Base-by-base conservation (phyloP, 2,113 vertebrate species). In the Sarotherodon lohbergeri region DNA sequence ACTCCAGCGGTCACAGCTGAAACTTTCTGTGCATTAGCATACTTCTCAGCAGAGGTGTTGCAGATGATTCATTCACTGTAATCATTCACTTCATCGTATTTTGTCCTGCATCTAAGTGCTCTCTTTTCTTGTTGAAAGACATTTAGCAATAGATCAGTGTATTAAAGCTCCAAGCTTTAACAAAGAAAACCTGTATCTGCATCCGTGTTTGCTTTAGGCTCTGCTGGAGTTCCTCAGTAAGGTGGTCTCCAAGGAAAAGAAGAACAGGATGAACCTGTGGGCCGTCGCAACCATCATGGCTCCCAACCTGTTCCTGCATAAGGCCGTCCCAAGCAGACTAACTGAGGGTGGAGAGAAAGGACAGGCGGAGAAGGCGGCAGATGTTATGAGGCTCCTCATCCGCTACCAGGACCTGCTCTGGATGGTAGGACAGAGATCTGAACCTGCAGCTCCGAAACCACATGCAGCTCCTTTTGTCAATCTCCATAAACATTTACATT, bases 221-320 rank as follows among this genome's bases (percentile, higher is more conserved):
- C 95, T 99, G 7, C 95, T 98, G 17, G 97, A 98, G 91, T 98
- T 98, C 90, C 97, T 99, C 83, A 96, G 94, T 84, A 97, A 98
- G 91, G 98, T 98, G 91, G 97, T 97, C 68, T 95, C 96, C 54
- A 93, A 89, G 19, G 98, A 98, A 92, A 97, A 94, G 63, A 95
- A 92, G 90, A 99, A 98, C 97, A 97, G 97, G 88, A 99, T 98
- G 98, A 98, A 97, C 84, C 96, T 98, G 83, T 98, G 98, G 98
- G 98, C 97, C 0, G 97, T 98, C 29, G 97, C 98, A 76, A 98
- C 97, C 7, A 98, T 98, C 89, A 98, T 98, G 96, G 97, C 97
- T 29, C 98, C 98, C 3, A 98, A 98, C 94, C 97, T 99, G 76
- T 98, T 98, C 93, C 96, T 98, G 91, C 98, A 97, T 90, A 97